Base-by-base conservation (phyloP, 2,797 vertebrate genomes). In the Myoxocephalus aenaeus region DNA sequence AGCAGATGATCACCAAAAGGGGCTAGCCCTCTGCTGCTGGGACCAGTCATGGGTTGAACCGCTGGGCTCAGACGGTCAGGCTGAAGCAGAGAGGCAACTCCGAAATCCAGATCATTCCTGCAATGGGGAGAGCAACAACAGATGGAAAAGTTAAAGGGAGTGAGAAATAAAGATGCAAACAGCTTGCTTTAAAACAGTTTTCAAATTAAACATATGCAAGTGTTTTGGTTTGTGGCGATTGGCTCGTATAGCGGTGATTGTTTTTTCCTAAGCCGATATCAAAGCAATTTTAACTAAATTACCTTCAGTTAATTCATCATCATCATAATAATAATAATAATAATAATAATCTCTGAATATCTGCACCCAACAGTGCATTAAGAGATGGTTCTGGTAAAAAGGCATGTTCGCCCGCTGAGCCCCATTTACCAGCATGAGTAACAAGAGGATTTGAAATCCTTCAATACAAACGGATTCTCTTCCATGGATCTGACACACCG, bases 21-120 rank as follows among this genome's bases (percentile, higher is more conserved):
- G 32, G 74, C 69, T 32, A 85, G 86, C 1, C 91, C 27, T 51
- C 65, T 75, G 61, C 76, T 73, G 66, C 67, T 79, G 20, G 81
- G 72, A 34, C 17, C 75, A 29, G 73, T 82, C 65, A 87, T 58
- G 12, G 89, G 82, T 11, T 89, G 92, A 17, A 84, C 74, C 79
- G 89, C 82, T 25, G 96, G 93, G 77, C 90, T 94, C 78, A 95
- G 59, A 73, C 91, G 68, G 50, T 75, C 96, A 27, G 95, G 89
- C 13, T 96, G 96, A 78, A 96, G 90, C 92, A 93, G 94, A 0
- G 93, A 82, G 11, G 95, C 77, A 34, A 95, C 95, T 83, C 90
- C 88, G 20, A 84, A 29, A 62, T 90, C 93, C 80, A 97, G 84
- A 77, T 97, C 96, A 22, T 84, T 95, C 91, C 98, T 99, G 89